phyloP scores from a whole-genome alignment of 2,797 vertebrate genomes.

The Helicolenus hilgendorfi region DNA sequence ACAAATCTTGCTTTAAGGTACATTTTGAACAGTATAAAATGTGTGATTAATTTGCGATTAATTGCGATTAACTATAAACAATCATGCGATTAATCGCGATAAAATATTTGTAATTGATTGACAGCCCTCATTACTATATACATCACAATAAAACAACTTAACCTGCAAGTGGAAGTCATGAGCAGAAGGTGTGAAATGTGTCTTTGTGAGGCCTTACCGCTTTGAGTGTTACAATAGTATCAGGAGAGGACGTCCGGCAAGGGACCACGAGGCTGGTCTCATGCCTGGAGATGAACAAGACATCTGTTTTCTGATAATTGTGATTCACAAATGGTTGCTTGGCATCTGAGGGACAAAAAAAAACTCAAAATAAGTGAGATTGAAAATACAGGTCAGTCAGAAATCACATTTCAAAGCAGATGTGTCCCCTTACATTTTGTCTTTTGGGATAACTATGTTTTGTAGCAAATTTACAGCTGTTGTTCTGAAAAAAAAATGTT shows the following conservation, averaged over 20 bases:
- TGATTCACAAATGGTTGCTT: conserved; percentile 90
- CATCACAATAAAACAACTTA: neutral
- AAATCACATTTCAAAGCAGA: conserved; percentile 26
- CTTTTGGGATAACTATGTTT: conserved; percentile 26
- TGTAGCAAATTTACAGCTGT: conserved; percentile 24
- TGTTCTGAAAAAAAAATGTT: neutral
- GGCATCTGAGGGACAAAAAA: conserved; percentile 85
- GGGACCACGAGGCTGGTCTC: conserved; percentile 86
- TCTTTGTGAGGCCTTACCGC: conserved; percentile 83
- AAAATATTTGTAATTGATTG: too few relatives aligned
- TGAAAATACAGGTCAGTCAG: neutral
- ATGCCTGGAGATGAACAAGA: conserved; percentile 63
- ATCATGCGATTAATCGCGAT: neutral
- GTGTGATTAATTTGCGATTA: neutral
- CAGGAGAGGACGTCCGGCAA: conserved; percentile 92
- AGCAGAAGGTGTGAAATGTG: neutral
- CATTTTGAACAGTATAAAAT: neutral
- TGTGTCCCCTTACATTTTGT: conserved; percentile 2
- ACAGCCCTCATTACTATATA: neutral
- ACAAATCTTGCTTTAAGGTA: too few relatives aligned
- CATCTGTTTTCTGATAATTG: accelerated
- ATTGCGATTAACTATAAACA: neutral
- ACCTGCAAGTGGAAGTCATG: neutral
- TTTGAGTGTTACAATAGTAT: conserved; percentile 84
- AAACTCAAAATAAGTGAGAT: neutral